These are phyloP conservation scores for Microctenopoma steveboyesi DNA, from an alignment of 2,797 vertebrate genomes.

Conservation along the genomic window DNA sequence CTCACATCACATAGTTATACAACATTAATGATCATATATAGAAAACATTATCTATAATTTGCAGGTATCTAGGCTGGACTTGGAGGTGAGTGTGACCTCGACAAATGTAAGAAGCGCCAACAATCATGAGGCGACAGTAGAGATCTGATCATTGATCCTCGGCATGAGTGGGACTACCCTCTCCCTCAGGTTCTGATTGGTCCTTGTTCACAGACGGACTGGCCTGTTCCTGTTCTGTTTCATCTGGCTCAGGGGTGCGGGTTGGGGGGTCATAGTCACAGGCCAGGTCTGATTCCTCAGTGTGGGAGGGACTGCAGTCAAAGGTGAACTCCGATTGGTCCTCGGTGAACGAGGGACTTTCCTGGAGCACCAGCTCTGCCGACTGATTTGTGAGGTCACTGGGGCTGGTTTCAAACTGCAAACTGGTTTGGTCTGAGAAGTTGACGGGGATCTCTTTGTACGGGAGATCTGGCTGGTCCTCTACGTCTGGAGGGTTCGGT, in stretches of 20 bases:
- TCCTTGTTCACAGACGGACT: conserved; percentile 60
- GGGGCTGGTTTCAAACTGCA: conserved; percentile 69
- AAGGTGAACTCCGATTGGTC: conserved; percentile 80
- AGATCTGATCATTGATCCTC: conserved; percentile 79
- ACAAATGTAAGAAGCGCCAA: conserved; percentile 66
- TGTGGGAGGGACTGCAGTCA: conserved; percentile 82
- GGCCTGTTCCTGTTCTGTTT: conserved; percentile 57
- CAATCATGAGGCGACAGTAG: conserved; percentile 60
- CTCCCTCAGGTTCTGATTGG: conserved; percentile 64
- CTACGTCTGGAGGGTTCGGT: conserved; percentile 75
- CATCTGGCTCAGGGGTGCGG: conserved; percentile 67
- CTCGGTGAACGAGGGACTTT: conserved; percentile 80
- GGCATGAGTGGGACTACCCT: conserved; percentile 73
- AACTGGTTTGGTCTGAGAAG: conserved; percentile 75
- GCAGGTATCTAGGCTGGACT: conserved; percentile 64
- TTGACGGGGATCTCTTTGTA: conserved; percentile 79
- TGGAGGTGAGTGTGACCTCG: conserved; percentile 59
- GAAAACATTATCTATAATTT: background rate
- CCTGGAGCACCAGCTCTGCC: conserved; percentile 74
- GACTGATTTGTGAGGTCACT: conserved; percentile 47
- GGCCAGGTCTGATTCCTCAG: conserved; percentile 79
- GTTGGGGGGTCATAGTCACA: conserved; percentile 77
- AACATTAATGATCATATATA: background rate
- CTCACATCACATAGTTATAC: conserved; percentile 52
- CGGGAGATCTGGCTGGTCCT: conserved; percentile 70